These are phyloP conservation scores for Liparis tanakae DNA, from an alignment of 2,797 vertebrate species.

Conservation along the genomic window DNA sequence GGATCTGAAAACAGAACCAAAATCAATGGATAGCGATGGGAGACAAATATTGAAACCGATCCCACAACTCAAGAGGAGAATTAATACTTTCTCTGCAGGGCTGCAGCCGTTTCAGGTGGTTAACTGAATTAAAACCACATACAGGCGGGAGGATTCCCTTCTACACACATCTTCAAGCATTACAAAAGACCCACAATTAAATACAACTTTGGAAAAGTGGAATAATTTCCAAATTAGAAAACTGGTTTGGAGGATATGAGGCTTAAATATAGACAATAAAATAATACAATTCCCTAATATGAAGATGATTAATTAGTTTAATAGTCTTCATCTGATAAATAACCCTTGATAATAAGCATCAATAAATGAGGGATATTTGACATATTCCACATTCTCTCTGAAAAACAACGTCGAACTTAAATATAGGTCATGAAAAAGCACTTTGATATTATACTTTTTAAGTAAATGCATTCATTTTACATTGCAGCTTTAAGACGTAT, in stretches of 20 bases:
- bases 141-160: background rate
- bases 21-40: background rate
- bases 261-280: background rate
- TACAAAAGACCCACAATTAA: background rate
- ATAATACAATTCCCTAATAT: background rate
- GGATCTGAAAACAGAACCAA: constrained; percentile 58
- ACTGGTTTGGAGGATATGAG: background rate
- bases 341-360: background rate
- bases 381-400: background rate
- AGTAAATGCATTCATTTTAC: background rate
- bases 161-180: background rate
- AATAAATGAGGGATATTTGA: background rate
- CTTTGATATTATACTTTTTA: background rate
- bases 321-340: background rate
- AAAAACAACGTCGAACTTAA: background rate
- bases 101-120: background rate
- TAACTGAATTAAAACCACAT: background rate
- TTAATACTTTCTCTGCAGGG: background rate
- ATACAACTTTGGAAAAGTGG: background rate
- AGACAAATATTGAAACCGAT: constrained; percentile 14
- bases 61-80: constrained; percentile 66
- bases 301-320: background rate
- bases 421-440: background rate
- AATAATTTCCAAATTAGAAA: background rate
- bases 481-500: background rate